These are phyloP conservation scores for Numenius phaeopus DNA, from an alignment of 2,797 vertebrate species.

Conservation along the genomic window DNA sequence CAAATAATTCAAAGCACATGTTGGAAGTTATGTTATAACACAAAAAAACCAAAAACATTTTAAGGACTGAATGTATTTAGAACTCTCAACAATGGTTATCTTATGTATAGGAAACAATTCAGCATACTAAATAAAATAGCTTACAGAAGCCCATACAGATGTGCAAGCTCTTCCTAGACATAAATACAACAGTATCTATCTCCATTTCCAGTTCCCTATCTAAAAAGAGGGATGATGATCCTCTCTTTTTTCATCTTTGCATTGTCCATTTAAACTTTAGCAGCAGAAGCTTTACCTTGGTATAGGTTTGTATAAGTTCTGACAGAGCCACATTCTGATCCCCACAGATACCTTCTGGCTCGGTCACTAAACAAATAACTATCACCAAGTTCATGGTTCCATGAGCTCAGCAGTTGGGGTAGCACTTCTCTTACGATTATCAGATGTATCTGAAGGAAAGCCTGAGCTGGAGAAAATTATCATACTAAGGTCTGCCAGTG, in stretches of 20 bases:
- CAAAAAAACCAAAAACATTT: neutral
- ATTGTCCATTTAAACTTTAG: neutral
- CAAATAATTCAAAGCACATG: conserved; percentile 55
- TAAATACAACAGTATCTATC: neutral
- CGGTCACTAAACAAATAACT: neutral
- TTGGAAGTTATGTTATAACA: neutral
- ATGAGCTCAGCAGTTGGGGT: neutral
- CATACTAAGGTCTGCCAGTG: neutral
- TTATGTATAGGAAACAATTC: neutral
- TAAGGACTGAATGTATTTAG: neutral
- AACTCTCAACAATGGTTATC: neutral
- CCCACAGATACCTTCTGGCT: neutral
- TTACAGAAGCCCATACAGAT: neutral
- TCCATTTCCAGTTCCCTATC: neutral
- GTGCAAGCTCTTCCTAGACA: neutral
- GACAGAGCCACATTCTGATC: neutral
- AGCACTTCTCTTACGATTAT: neutral
- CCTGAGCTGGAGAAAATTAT: neutral
- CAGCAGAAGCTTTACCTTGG: neutral
- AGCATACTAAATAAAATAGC: neutral
- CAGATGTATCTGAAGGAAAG: neutral
- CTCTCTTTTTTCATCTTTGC: neutral
- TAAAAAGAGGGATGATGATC: neutral
- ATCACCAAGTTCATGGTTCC: neutral
- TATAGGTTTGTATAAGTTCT: neutral